Percentiles rank a stretch among this genome's conserved stretches.
Conservation (phyloP, 2,797 vertebrate species). For the Pantherophis alleghaniensis region DNA sequence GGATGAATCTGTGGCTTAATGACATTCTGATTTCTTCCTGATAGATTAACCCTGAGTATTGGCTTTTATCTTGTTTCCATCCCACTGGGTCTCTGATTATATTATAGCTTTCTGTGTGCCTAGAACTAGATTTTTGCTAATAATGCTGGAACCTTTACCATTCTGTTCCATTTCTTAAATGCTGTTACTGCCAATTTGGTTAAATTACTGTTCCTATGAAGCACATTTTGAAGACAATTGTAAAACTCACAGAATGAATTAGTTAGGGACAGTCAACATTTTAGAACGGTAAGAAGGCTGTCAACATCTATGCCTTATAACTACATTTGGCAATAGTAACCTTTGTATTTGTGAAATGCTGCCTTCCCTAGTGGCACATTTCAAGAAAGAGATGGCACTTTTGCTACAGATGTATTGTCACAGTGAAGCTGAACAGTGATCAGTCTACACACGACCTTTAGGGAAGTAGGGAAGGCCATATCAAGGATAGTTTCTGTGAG, state of each 20-base stretch:
- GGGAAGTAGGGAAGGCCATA: background rate
- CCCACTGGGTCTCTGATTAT: background rate
- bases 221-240: background rate
- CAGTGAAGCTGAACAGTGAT: background rate
- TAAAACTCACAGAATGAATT: accelerated
- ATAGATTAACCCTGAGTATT: background rate
- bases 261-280: accelerated
- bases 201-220: background rate
- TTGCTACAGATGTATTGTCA: background rate
- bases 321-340: background rate
- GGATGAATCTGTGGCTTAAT: background rate
- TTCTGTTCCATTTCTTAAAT: background rate
- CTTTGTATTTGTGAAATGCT: background rate
- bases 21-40: background rate
- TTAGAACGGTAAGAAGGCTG: background rate
- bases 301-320: background rate
- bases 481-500: background rate
- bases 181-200: background rate
- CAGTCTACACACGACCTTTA: background rate
- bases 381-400: background rate
- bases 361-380: background rate
- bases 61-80: background rate
- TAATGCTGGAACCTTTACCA: background rate
- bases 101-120: background rate
- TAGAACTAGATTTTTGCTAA: background rate